Conservation (phyloP, 1,140 invertebrate species). For the Hetaerina americana region DNA sequence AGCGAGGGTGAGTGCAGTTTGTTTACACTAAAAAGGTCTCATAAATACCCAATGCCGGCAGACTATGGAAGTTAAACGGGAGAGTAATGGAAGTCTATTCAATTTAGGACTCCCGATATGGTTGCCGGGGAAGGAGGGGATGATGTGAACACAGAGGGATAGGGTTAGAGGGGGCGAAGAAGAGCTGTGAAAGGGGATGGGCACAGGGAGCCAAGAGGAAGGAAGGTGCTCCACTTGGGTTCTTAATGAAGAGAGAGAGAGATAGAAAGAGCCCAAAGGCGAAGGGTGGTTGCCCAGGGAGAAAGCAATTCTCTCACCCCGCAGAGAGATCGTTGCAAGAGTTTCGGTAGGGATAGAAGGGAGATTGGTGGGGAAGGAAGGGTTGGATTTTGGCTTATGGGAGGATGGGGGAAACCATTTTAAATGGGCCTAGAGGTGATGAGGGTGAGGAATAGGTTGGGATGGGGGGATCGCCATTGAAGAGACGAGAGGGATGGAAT, state of each 20-base stretch:
- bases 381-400: neutral
- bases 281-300: neutral
- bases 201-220: neutral
- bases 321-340: neutral
- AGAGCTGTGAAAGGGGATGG: neutral
- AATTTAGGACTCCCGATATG: neutral
- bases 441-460: neutral
- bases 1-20: neutral
- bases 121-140: neutral
- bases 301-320: neutral
- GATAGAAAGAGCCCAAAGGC: neutral
- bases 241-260: neutral
- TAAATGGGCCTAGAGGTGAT: neutral
- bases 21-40: neutral
- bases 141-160: neutral
- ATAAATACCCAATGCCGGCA: neutral
- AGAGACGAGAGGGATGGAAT: too few relatives aligned
- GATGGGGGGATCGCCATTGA: too few relatives aligned
- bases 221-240: neutral
- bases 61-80: neutral
- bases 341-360: neutral
- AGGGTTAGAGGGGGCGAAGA: neutral
- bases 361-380: neutral
- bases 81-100: neutral
- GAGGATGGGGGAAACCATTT: neutral